phyloP scores from a whole-genome alignment of 2,888 invertebrate genomes.

The Rotaria magnacalcarata region DNA sequence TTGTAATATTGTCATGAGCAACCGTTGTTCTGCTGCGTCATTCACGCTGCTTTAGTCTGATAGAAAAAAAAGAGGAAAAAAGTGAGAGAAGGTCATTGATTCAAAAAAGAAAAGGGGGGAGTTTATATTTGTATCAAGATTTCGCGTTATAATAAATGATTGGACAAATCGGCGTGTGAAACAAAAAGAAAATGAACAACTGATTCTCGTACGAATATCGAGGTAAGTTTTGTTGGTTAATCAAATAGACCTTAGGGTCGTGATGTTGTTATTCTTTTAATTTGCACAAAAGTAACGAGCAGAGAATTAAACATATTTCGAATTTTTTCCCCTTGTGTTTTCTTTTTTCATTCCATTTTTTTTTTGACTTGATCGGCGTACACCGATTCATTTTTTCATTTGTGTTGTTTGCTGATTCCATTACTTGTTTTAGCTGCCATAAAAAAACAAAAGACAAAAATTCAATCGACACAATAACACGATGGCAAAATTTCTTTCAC shows the following conservation, averaged over 20 bases:
- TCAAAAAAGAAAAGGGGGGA: not conserved
- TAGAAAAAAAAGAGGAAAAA: not conserved
- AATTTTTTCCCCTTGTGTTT: too few species aligned
- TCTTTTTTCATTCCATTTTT: too few species aligned
- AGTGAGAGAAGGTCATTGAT: not conserved
- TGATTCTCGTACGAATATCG: too few species aligned
- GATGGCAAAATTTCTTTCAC: slow-evolving; percentile 13
- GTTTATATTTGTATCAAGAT: not conserved
- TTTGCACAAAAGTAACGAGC: too few species aligned
- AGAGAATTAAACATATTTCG: too few species aligned
- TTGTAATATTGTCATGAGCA: not conserved
- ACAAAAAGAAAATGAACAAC: too few species aligned
- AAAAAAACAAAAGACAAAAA: not conserved
- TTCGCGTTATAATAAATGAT: not conserved
- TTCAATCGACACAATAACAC: not conserved
- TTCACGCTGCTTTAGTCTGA: not conserved
- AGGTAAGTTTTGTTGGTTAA: too few species aligned
- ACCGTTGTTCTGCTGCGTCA: not conserved
- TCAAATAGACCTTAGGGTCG: too few species aligned
- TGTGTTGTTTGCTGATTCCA: not conserved
- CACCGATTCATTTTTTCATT: not conserved
- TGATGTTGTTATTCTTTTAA: too few species aligned
- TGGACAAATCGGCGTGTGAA: not conserved
- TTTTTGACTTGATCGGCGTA: too few species aligned
- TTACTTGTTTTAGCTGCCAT: not conserved